phyloP scores from a whole-genome alignment of 2,113 vertebrate genomes.

The Tupaia chinensis region DNA sequence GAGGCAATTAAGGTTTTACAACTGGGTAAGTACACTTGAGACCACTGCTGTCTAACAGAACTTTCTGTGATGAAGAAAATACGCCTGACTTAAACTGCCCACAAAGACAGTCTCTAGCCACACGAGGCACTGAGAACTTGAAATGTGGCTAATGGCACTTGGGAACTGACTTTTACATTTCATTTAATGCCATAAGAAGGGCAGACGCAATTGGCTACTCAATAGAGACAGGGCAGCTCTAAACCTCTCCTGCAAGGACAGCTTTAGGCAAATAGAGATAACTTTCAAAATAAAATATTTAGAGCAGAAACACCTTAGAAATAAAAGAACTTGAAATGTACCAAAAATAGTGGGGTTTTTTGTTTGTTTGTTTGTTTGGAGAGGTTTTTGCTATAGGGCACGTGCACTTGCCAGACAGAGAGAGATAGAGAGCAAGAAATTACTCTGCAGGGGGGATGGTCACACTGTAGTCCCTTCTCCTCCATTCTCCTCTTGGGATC shows the following conservation, averaged over 20 bases:
- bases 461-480: too few species aligned
- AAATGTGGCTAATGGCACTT: background rate
- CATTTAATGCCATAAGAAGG: background rate
- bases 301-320: background rate
- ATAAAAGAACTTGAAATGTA: background rate
- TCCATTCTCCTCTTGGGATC: too few species aligned
- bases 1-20: conserved; percentile 18
- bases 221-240: background rate
- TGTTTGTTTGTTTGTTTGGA: background rate
- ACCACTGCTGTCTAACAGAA: background rate
- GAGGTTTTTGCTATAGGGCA: too few species aligned
- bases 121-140: background rate
- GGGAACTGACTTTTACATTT: background rate
- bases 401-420: too few species aligned
- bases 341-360: background rate
- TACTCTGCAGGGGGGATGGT: too few species aligned
- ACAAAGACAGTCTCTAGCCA: background rate
- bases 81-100: background rate
- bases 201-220: background rate
- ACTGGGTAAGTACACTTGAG: conserved; percentile 17
- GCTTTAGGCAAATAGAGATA: background rate
- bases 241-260: background rate
- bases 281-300: background rate
- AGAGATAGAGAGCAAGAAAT: too few species aligned
- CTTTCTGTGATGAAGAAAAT: background rate